Percentiles rank a stretch among this genome's conserved stretches.
These are phyloP conservation scores for Machimus rusticus DNA, from an alignment of 2,888 invertebrate species.

Conservation along the genomic window DNA sequence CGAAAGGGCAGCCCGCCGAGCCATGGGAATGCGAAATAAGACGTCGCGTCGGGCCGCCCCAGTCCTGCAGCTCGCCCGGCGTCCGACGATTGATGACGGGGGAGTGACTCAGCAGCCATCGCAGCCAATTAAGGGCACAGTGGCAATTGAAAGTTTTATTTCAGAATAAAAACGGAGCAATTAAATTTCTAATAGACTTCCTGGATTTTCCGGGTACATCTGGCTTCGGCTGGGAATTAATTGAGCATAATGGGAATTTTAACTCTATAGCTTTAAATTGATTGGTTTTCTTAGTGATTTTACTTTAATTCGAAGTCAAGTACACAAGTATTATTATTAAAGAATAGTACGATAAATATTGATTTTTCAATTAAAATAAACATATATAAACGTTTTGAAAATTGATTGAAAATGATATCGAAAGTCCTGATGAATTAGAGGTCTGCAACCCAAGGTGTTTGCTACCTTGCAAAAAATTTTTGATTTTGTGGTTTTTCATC, in stretches of 20 bases:
- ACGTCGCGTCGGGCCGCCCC: background rate
- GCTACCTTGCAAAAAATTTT: no score
- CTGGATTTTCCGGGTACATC: background rate
- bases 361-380: no score
- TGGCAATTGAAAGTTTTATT: background rate
- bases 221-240: background rate
- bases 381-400: no score
- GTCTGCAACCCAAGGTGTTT: no score
- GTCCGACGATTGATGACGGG: background rate
- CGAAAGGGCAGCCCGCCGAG: background rate
- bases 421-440: no score
- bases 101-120: background rate
- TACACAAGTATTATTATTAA: no score
- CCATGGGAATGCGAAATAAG: background rate
- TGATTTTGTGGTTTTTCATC: no score
- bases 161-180: background rate
- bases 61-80: background rate
- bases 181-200: background rate
- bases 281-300: background rate
- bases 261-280: background rate
- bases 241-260: background rate
- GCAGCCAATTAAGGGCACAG: constrained; percentile 1
- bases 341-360: no score
- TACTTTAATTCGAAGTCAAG: background rate
- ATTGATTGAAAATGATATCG: no score